These are phyloP conservation scores for Enteromius unitaeniatus DNA, from an alignment of 2,797 vertebrate species.

Conservation along the genomic window DNA sequence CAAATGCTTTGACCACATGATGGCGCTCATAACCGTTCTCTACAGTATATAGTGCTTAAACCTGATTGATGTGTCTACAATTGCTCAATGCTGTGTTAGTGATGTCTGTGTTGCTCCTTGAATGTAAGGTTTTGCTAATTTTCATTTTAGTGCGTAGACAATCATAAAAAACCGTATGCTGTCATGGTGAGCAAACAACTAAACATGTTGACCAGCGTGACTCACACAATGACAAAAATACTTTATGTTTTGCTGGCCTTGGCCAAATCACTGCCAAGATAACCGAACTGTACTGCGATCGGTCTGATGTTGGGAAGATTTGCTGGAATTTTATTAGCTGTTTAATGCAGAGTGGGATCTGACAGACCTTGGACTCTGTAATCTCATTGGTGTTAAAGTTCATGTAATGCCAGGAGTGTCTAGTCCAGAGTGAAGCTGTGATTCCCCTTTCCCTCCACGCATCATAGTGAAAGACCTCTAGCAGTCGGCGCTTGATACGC, in stretches of 20 bases:
- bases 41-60: no score
- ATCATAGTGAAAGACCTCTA: conserved; percentile 3
- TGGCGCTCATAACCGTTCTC: conserved; percentile 11
- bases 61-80: no score
- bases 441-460: neutral
- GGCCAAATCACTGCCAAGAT: no score
- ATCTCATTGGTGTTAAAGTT: neutral
- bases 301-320: neutral
- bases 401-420: neutral
- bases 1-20: neutral
- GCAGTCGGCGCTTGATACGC: neutral
- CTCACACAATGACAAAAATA: neutral
- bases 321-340: neutral
- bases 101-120: no score
- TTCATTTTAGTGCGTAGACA: no score
- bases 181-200: no score
- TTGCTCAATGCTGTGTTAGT: no score
- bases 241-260: no score
- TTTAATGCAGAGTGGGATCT: neutral
- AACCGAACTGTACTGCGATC: neutral
- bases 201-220: no score
- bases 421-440: no score
- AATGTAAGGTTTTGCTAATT: no score
- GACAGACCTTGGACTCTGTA: neutral
- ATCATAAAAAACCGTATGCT: no score